Evolutionary conservation across 2,797 vertebrate species (phyloP).

Genomic region (Diplodus sargus): DNA sequence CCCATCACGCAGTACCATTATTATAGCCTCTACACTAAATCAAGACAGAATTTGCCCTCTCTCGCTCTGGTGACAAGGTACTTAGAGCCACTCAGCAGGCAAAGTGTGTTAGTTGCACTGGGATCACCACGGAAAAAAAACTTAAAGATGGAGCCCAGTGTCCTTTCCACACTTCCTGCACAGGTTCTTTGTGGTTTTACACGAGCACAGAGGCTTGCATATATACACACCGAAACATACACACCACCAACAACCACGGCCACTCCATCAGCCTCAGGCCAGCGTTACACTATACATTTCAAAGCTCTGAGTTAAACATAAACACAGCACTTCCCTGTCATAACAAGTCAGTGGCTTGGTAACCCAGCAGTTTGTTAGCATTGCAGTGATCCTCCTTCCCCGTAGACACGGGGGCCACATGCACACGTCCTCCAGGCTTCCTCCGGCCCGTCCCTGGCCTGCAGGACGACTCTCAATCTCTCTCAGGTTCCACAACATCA

Average conservation of each 20-base stretch:
- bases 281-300: conserved; percentile 78
- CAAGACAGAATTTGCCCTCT: not conserved
- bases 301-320: conserved; percentile 78
- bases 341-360: conserved; percentile 75
- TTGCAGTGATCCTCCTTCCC: conserved; percentile 78
- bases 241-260: conserved; percentile 53
- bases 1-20: not conserved
- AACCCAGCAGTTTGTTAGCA: conserved; percentile 76
- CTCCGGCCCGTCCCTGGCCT: conserved; percentile 54
- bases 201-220: conserved; percentile 25
- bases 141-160: conserved; percentile 29
- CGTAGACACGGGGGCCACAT: conserved; percentile 59
- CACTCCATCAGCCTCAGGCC: conserved; percentile 72
- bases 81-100: not conserved
- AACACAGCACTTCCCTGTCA: conserved; percentile 84
- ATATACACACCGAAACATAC: conserved; percentile 40
- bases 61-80: not conserved
- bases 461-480: conserved; percentile 30
- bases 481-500: conserved; percentile 65
- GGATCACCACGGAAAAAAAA: conserved; percentile 22
- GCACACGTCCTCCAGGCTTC: conserved; percentile 74
- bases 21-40: conserved; percentile 5
- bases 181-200: conserved; percentile 23
- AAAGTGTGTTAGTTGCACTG: not conserved
- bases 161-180: conserved; percentile 31